phyloP scores from a whole-genome alignment of 92 coral and sea anemone species.

The Paramuricea clavata region DNA sequence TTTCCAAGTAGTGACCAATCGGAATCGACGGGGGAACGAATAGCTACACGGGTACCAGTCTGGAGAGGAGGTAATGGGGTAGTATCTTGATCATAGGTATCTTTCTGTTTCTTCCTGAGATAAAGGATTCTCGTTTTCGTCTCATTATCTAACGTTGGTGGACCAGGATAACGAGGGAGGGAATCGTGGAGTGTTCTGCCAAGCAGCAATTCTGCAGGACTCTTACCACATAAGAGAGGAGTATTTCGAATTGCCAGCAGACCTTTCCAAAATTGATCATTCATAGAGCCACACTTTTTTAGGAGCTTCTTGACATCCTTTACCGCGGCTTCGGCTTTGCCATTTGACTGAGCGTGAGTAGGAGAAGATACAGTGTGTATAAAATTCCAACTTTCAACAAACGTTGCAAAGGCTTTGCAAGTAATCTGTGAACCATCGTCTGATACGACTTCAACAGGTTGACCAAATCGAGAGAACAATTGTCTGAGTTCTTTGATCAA shows the following conservation, averaged over 20 bases:
- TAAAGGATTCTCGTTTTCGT: slow-evolving; percentile 32
- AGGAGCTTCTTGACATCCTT: no score
- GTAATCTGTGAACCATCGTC: neutral
- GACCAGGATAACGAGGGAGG: no score
- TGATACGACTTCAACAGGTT: no score
- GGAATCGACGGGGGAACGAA: slow-evolving; percentile 40
- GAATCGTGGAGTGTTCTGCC: no score
- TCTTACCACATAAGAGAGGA: no score
- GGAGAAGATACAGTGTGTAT: no score
- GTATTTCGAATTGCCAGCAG: no score
- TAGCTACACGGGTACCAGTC: slow-evolving; percentile 45
- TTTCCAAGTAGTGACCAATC: slow-evolving; percentile 52
- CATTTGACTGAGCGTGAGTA: no score
- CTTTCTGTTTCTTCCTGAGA: slow-evolving; percentile 20
- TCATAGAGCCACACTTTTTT: slow-evolving; percentile 58
- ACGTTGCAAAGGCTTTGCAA: slow-evolving; percentile 1
- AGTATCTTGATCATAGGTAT: slow-evolving; percentile 32
- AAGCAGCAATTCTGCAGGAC: no score
- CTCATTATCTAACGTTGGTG: neutral
- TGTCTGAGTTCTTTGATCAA: slow-evolving; percentile 19
- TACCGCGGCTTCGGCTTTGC: no score
- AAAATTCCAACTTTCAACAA: no score
- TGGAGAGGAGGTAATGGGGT: neutral
- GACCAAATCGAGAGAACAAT: no score
- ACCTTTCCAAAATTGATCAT: slow-evolving; percentile 37